Base-by-base conservation (phyloP, 2,888 invertebrate genomes). In the Keiferia lycopersicella region DNA sequence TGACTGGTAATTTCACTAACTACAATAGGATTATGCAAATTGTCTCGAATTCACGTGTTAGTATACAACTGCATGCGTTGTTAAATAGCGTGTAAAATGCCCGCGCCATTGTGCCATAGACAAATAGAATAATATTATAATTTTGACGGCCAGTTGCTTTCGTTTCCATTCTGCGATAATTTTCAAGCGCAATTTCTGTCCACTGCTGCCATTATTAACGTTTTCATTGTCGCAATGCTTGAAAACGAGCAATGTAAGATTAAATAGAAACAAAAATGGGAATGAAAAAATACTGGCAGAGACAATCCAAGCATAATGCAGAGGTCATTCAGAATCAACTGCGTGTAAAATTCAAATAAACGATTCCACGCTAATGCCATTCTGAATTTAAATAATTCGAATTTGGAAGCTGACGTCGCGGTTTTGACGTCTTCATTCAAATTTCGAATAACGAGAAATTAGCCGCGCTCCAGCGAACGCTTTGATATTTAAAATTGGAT, bases 291-390 rank as follows among this genome's bases (percentile, higher is more conserved):
- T 8, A 56, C 26, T 56, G 18, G 8, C n/a, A 18, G 58, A 58
- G 38, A 12, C 39, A 39, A 22, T 71, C 82, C 76, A 79, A 76
- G 73, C 75, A 72, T 74, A 79, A 79, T 80, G 73, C 69, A 79
- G 77, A 18, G 67, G 73, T 70, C 76, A 87, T 91, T 87, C 82
- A 82, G 73, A 89, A 67, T 88, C 88, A 89, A 89, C 88, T 83
- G 91, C 87, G 90, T 90, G 88, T 79, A 77, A 84, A 91, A 91
- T 91, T 90, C 80, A 84, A 86, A 91, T 88, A 87, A 91, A 91
- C 87, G 89, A 81, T 84, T 78, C 71, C 69, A 69, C 67, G 70
- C 77, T 80, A 80, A 84, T 80, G 73, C 68, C 70, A 70, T 82
- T 83, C 78, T 66, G 79, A 84, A 87, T 88, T 85, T 81, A 59